Base-by-base conservation (phyloP, 1,140 invertebrate genomes). In the Listronotus bonariensis region DNA sequence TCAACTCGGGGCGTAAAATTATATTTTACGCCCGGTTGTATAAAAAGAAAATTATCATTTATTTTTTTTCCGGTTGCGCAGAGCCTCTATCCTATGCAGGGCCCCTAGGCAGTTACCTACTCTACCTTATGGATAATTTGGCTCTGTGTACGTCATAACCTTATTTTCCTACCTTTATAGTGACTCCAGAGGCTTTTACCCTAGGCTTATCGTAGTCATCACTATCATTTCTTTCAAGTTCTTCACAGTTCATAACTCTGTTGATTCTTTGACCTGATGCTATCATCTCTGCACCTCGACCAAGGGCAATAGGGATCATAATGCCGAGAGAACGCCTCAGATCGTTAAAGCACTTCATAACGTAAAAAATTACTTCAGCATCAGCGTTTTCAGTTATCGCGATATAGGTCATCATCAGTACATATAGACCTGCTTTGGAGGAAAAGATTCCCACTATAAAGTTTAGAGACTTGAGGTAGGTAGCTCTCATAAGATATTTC, bases 271-370 rank as follows among this genome's bases (percentile, higher is more conserved):
- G 68, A 10, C 58, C 45, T 15, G 63, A 64, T 42, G 71, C 67
- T n/a, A 65, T 41, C 20, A 68, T 48, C 74, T 87, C 85, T 0
- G 83, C 84, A 12, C 82, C 81, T 42, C 80, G 80, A 12, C 83
- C 82, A 11, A 88, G 84, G 32, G 57, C 66, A 4, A 70, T 52
- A 1, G 69, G 66, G 38, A 70, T 61, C 9, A 67, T 11, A 6
- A 68, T 61, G 6, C 56, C 26, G 0, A 70, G 36, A 3, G 66
- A 42, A 26, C 61, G 51, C 42, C 34, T 57, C n/a, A 70, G 18
- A 15, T 58, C 62, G 9, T 45, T 48, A 26, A 64, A 70, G 14
- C 42, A 49, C 49, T 46, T 59, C 62, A 70, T 68, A 0, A 70
- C 55, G 40, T 70, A 70, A 41, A 70, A 70, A 10, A 70, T 61